These are phyloP conservation scores for Momotus momota DNA, from an alignment of 2,797 vertebrate species.

Conservation along the genomic window DNA sequence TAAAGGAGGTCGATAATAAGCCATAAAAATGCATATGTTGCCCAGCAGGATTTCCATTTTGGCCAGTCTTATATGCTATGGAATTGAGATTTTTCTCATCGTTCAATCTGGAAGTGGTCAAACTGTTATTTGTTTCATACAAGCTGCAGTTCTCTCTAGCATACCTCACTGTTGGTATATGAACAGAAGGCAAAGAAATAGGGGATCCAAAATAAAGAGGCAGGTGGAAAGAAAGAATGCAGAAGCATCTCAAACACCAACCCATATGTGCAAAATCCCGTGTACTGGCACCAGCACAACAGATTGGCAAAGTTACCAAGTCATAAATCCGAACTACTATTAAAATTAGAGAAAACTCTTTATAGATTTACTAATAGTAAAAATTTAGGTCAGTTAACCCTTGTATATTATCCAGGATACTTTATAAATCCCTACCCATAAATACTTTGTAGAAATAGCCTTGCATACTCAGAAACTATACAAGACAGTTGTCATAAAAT, in stretches of 20 bases:
- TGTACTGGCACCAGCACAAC: not conserved
- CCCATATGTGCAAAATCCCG: not conserved
- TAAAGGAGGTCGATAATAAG: slow-evolving; percentile 47
- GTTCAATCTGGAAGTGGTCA: not conserved
- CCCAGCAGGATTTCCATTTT: slow-evolving; percentile 58
- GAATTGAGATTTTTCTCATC: slow-evolving; percentile 50
- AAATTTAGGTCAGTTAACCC: not conserved
- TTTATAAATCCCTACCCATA: not conserved
- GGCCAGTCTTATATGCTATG: not conserved
- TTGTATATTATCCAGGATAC: not conserved
- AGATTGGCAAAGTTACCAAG: not conserved
- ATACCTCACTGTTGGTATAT: not conserved
- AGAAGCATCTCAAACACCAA: not conserved
- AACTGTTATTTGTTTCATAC: not conserved
- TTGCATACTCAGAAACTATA: not conserved
- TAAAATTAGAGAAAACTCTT: not conserved
- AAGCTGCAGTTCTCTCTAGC: not conserved
- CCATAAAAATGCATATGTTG: slow-evolving; percentile 70
- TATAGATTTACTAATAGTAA: not conserved
- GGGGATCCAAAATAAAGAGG: not conserved
- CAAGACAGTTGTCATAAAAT: not conserved
- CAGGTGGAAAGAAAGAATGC: not conserved
- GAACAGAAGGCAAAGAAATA: not conserved
- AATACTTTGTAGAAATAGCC: not conserved
- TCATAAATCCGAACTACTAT: not conserved